A percentile compares a stretch with the other conserved stretches of the same genome.
These are phyloP conservation scores for Unio delphinus DNA, from an alignment of 2,888 invertebrate genomes.

Conservation along the genomic window DNA sequence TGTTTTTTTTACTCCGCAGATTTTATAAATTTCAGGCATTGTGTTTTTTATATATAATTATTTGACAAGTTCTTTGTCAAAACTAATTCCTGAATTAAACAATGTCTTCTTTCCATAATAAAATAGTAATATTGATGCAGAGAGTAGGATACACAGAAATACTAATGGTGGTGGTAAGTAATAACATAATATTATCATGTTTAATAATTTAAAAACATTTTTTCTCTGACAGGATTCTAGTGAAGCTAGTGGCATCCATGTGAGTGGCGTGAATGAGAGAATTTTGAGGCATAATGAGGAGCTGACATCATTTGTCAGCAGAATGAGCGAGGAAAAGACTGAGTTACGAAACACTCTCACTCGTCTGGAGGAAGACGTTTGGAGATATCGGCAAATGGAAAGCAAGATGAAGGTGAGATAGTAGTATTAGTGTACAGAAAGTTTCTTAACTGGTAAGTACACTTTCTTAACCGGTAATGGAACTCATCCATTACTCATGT, in stretches of 20 bases:
- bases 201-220: too few species aligned
- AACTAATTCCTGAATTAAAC: too few species aligned
- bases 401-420: slow-evolving; percentile 17
- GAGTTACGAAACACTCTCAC: slow-evolving; percentile 53
- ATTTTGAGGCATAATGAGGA: slow-evolving; percentile 64
- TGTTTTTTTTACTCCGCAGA: too few species aligned
- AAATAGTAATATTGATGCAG: too few species aligned
- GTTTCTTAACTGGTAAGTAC: neutral
- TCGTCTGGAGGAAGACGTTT: slow-evolving; percentile 56
- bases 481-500: neutral
- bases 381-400: slow-evolving; percentile 45
- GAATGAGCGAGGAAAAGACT: slow-evolving; percentile 61
- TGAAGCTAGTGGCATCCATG: neutral
- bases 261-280: slow-evolving; percentile 49
- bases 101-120: too few species aligned
- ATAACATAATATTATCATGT: too few species aligned
- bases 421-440: neutral
- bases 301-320: slow-evolving; percentile 55
- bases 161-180: too few species aligned
- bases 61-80: too few species aligned
- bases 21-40: too few species aligned
- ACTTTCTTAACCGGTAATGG: neutral
- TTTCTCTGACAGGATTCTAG: too few species aligned
- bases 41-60: too few species aligned
- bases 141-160: too few species aligned